phyloP scores from a whole-genome alignment of 1,140 invertebrate species.

The Diprion similis region DNA sequence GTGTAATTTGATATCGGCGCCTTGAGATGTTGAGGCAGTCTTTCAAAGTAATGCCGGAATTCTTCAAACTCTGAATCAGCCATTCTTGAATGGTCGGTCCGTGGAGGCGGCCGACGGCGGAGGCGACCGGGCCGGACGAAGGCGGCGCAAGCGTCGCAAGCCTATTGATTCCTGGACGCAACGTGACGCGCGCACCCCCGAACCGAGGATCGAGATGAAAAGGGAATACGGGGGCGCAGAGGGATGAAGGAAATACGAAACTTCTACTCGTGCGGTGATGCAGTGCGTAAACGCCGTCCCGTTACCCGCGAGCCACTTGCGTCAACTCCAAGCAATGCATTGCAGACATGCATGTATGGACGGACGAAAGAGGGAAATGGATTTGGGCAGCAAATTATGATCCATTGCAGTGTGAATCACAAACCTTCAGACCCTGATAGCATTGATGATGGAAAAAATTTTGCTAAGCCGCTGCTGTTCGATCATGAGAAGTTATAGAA shows the following conservation, averaged over 20 bases:
- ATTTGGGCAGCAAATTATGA: too few species aligned
- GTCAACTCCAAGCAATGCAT: too few species aligned
- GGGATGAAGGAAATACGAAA: not conserved
- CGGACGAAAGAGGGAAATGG: too few species aligned
- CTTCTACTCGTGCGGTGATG: not conserved
- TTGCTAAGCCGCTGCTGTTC: not conserved
- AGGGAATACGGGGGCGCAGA: not conserved
- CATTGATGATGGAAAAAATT: too few species aligned
- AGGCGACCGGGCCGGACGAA: conserved; percentile 29
- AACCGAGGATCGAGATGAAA: not conserved
- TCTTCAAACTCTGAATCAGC: conserved; percentile 92
- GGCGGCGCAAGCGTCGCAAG: conserved; percentile 35
- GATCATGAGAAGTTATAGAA: not conserved
- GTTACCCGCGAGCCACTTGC: too few species aligned
- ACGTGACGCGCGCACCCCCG: conserved; percentile 38
- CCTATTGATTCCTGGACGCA: conserved; percentile 50
- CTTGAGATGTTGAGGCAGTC: conserved; percentile 79
- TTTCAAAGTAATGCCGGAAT: conserved; percentile 86
- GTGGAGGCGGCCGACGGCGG: conserved; percentile 41
- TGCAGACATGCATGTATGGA: too few species aligned
- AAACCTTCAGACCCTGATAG: too few species aligned
- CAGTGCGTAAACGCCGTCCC: too few species aligned
- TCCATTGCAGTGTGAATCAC: too few species aligned
- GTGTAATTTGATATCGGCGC: conserved; percentile 72
- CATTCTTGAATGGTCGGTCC: conserved; percentile 64